phyloP scores from a whole-genome alignment of 2,113 vertebrate species.

The Pygoscelis antarcticus region DNA sequence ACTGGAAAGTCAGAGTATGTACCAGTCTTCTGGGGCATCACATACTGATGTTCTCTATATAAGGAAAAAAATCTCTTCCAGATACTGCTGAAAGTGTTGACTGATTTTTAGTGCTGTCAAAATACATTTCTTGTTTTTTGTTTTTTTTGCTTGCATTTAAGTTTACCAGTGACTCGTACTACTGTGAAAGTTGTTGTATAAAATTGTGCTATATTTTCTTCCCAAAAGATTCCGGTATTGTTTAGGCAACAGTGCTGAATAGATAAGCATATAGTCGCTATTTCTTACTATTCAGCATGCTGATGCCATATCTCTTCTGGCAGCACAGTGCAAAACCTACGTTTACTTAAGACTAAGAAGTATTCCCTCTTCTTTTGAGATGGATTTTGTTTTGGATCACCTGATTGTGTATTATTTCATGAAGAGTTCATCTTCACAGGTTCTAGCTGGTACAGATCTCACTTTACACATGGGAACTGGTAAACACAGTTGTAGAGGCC shows the following conservation, averaged over 20 bases:
- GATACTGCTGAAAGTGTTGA: background rate
- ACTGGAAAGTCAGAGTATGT: background rate
- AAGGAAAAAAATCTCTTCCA: background rate
- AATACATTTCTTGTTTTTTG: background rate
- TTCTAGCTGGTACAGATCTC: background rate
- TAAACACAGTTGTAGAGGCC: background rate
- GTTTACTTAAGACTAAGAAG: background rate
- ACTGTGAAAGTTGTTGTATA: background rate
- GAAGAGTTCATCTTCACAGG: background rate
- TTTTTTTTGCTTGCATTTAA: background rate
- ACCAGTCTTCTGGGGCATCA: background rate
- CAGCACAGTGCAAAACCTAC: background rate
- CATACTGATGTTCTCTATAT: background rate
- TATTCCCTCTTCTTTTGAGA: background rate
- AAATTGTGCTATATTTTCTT: background rate
- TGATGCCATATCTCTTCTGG: background rate
- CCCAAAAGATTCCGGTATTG: background rate
- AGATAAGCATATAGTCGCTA: accelerated
- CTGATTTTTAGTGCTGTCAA: background rate
- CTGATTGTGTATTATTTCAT: background rate
- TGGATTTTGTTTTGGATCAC: background rate
- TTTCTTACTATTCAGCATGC: background rate
- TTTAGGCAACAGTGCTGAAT: background rate
- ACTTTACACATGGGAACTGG: background rate
- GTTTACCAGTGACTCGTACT: background rate